A percentile compares a stretch with the other conserved stretches of the same genome.
Evolutionary conservation across 2,888 invertebrate species (phyloP).

Genomic region (Amblyteles armatorius): DNA sequence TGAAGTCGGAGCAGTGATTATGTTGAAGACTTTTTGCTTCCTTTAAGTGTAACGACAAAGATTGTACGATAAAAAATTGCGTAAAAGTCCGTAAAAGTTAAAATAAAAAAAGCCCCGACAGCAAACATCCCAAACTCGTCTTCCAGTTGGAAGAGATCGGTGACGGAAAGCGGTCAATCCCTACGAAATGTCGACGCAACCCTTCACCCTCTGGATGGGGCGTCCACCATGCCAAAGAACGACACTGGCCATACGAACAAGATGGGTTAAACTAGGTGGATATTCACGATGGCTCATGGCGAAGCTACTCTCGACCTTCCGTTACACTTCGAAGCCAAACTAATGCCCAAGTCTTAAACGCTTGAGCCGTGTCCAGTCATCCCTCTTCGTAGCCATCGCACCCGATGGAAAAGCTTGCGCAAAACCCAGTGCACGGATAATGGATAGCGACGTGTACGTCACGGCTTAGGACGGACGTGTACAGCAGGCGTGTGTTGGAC

Average conservation of each 20-base stretch:
- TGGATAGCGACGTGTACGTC: background rate
- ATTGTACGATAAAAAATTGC: too few species aligned
- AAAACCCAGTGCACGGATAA: constrained; percentile 7
- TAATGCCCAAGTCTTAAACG: constrained; percentile 58
- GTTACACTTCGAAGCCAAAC: constrained; percentile 47
- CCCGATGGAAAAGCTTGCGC: constrained; percentile 41
- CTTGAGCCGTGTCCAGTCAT: constrained; percentile 58
- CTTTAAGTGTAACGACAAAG: background rate
- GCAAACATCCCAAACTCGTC: background rate
- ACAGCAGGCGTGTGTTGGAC: constrained; percentile 9
- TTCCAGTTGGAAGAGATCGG: constrained; percentile 21
- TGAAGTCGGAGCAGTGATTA: too few species aligned
- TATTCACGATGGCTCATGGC: constrained; percentile 5
- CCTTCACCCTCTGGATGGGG: background rate
- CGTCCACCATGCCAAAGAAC: background rate
- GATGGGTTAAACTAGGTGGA: constrained; percentile 2
- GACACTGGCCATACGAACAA: background rate
- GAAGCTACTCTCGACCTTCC: constrained; percentile 26
- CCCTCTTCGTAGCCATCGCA: constrained; percentile 4
- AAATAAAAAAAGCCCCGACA: background rate
- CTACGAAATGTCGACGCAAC: background rate
- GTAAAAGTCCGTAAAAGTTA: constrained; percentile 15
- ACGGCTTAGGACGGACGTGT: background rate
- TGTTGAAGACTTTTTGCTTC: background rate
- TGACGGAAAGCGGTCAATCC: background rate